Conservation (phyloP, 2,888 invertebrate genomes). For the Dryobotodes eremita region DNA sequence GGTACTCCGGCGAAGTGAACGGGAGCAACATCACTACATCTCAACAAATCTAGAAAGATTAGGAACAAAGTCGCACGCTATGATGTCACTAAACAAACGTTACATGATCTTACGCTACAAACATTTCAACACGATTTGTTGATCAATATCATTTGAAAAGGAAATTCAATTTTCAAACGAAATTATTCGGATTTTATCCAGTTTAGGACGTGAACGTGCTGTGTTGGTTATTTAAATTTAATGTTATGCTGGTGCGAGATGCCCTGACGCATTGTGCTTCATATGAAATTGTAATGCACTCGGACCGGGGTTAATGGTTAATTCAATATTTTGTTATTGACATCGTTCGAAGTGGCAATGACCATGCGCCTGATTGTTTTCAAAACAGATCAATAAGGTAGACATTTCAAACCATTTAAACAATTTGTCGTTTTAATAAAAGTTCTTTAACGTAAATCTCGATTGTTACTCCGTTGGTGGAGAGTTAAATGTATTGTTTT, state of each 20-base stretch:
- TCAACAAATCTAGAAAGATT: constrained; percentile 60
- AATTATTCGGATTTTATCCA: constrained; percentile 35
- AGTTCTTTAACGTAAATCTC: constrained; percentile 13
- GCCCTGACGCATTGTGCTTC: constrained; percentile 75
- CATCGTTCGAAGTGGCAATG: constrained; percentile 73
- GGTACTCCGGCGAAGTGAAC: constrained; percentile 67
- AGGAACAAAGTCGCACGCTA: constrained; percentile 84
- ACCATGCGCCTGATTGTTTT: constrained; percentile 71
- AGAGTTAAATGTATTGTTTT: constrained; percentile 24
- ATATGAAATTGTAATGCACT: constrained; percentile 84
- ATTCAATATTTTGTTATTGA: constrained; percentile 84
- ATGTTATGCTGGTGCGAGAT: constrained; percentile 60
- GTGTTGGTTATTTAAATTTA: constrained; percentile 52
- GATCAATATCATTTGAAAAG: constrained; percentile 41
- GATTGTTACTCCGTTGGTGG: constrained; percentile 9
- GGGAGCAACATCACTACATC: constrained; percentile 69
- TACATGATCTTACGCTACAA: constrained; percentile 34
- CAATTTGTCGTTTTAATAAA: constrained; percentile 21
- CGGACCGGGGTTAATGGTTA: constrained; percentile 75
- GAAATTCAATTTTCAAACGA: constrained; percentile 25
- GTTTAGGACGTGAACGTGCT: constrained; percentile 38
- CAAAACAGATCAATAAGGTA: constrained; percentile 52
- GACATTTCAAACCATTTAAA: constrained; percentile 29
- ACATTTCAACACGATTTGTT: constrained; percentile 22
- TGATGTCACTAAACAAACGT: constrained; percentile 42